phyloP scores from a whole-genome alignment of 2,888 invertebrate genomes.

The Branchipolynoe longqiensis region DNA sequence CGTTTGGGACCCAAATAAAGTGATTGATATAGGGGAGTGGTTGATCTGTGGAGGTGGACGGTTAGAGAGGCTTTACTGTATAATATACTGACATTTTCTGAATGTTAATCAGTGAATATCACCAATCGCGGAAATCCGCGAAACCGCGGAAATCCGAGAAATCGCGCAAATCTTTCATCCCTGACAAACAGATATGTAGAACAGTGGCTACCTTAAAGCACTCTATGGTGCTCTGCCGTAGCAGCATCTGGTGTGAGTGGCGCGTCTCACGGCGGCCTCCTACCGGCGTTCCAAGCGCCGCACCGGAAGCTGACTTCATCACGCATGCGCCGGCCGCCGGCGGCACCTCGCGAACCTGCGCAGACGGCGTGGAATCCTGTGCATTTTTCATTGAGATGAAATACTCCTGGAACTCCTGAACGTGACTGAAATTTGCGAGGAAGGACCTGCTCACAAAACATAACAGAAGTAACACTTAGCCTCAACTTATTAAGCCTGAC shows the following conservation, averaged over 20 bases:
- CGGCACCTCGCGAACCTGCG: not conserved
- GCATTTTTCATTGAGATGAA: slow-evolving; percentile 52
- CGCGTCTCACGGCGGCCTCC: not conserved
- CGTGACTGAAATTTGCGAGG: slow-evolving; percentile 61
- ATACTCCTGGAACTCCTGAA: slow-evolving; percentile 57
- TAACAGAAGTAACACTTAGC: slow-evolving; percentile 33
- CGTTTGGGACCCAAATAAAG: too few relatives aligned
- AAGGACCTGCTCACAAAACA: slow-evolving; percentile 55
- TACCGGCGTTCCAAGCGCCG: not conserved
- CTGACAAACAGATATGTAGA: not conserved
- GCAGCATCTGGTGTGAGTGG: slow-evolving; percentile 14
- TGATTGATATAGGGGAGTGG: too few relatives aligned
- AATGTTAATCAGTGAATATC: too few relatives aligned
- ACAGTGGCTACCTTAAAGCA: slow-evolving; percentile 26
- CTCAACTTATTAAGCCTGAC: slow-evolving; percentile 8
- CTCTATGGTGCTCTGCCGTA: slow-evolving; percentile 50
- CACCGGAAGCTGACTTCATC: not conserved
- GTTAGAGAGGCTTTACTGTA: too few relatives aligned
- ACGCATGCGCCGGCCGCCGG: not conserved
- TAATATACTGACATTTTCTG: too few relatives aligned
- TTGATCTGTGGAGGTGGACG: too few relatives aligned
- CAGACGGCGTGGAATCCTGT: not conserved
- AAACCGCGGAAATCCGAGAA: too few relatives aligned
- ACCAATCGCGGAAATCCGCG: too few relatives aligned
- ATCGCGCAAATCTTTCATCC: too few relatives aligned